A percentile compares a stretch with the other conserved stretches of the same genome.
Evolutionary conservation across 2,113 vertebrate genomes (phyloP).

Genomic region (Nesogale talazaci): DNA sequence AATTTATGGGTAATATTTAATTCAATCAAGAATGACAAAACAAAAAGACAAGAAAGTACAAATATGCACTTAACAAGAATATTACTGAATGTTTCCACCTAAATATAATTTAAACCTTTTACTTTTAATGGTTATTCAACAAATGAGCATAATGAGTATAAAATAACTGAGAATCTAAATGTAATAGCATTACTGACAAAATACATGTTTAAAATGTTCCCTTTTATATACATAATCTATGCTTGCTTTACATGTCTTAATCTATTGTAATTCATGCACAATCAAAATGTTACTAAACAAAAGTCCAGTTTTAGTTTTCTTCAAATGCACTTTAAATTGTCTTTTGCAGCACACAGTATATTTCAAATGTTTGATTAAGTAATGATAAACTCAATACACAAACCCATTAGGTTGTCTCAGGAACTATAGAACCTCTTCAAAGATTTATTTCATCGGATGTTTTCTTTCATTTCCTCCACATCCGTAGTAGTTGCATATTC

Average conservation of each 20-base stretch:
- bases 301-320: neutral
- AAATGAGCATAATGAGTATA: neutral
- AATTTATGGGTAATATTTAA: neutral
- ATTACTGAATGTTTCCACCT: neutral
- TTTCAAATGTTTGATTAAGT: neutral
- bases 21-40: neutral
- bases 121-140: neutral
- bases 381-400: neutral
- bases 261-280: neutral
- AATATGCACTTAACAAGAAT: neutral
- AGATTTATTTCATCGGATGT: neutral
- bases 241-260: neutral
- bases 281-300: neutral
- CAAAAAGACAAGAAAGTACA: neutral
- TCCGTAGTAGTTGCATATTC: neutral
- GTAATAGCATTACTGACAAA: neutral
- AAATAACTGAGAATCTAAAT: slow-evolving; percentile 31
- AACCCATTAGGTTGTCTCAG: neutral
- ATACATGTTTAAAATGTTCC: neutral
- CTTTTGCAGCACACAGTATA: neutral
- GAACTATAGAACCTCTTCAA: neutral
- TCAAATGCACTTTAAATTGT: neutral
- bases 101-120: neutral
- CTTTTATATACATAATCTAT: neutral
- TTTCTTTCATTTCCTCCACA: neutral